Conservation (phyloP, 2,888 invertebrate species). For the Hoplodrina blanda region DNA sequence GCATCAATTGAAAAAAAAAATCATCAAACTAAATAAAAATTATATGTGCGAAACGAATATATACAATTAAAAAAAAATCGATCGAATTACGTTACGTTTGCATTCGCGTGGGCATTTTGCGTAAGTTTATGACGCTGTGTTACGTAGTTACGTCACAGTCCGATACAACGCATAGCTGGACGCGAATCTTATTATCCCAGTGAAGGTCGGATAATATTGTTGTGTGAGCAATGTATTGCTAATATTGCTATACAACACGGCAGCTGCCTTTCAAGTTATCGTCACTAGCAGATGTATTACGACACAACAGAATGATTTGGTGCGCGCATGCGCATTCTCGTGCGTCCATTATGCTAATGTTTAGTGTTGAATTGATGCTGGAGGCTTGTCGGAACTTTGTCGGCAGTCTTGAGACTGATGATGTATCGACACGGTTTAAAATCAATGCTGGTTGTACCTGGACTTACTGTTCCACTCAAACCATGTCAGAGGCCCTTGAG, state of each 20-base stretch:
- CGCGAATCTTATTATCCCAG: conserved; percentile 34
- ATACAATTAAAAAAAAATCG: too few relatives aligned
- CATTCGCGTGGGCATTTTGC: conserved; percentile 18
- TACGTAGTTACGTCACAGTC: conserved; percentile 28
- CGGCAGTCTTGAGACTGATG: too few relatives aligned
- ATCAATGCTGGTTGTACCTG: too few relatives aligned
- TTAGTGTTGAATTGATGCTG: background rate
- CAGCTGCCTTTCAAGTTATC: conserved; percentile 11
- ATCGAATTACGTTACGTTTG: too few relatives aligned
- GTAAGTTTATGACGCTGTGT: conserved; percentile 46
- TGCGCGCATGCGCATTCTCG: conserved; percentile 27
- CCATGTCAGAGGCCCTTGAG: too few relatives aligned
- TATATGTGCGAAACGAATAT: too few relatives aligned
- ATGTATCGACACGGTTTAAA: too few relatives aligned
- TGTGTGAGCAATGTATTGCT: conserved; percentile 4
- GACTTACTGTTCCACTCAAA: too few relatives aligned
- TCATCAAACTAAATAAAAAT: too few relatives aligned
- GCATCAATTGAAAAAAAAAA: too few relatives aligned
- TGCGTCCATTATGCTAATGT: background rate
- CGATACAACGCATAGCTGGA: conserved; percentile 22
- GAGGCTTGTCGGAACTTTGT: too few relatives aligned
- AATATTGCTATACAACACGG: conserved; percentile 4
- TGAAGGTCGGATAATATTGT: conserved; percentile 32
- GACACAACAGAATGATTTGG: background rate
- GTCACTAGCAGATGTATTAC: conserved; percentile 2